These are phyloP conservation scores for Oryctes rhinoceros DNA, from an alignment of 1,140 invertebrate genomes.

Conservation along the genomic window DNA sequence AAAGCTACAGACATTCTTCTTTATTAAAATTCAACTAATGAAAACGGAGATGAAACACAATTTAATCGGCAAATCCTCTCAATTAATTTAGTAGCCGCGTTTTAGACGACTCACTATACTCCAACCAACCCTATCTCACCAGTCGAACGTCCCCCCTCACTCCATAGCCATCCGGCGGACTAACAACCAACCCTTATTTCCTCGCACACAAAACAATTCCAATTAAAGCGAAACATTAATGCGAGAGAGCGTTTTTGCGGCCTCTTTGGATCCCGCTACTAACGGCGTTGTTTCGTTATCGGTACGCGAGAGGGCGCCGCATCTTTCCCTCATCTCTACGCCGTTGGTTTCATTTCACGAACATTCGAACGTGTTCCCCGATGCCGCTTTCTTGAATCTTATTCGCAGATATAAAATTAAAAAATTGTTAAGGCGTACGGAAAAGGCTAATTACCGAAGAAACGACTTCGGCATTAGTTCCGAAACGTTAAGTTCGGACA, in stretches of 20 bases:
- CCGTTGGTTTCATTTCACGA: not conserved
- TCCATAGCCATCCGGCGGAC: not conserved
- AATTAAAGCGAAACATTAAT: constrained; percentile 29
- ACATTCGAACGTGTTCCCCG: no score
- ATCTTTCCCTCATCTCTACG: not conserved
- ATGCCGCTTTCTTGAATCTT: no score
- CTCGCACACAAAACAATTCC: constrained; percentile 35
- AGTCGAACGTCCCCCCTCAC: not conserved
- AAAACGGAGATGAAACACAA: constrained; percentile 33
- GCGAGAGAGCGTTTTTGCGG: no score
- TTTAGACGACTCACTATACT: not conserved
- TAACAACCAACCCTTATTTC: constrained; percentile 9
- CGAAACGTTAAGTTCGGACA: not conserved
- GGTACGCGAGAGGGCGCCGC: not conserved
- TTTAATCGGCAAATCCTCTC: constrained; percentile 33
- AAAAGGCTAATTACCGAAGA: no score
- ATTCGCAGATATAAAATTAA: no score
- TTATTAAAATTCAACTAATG: constrained; percentile 36
- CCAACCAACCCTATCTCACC: not conserved
- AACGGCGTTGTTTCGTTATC: no score
- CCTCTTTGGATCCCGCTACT: no score
- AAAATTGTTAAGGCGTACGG: no score
- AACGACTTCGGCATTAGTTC: not conserved
- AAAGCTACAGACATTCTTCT: constrained; percentile 31
- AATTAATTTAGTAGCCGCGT: constrained; percentile 24